Evolutionary conservation across 2,888 invertebrate species (phyloP).

Genomic region (Oxystoma pomonae): DNA sequence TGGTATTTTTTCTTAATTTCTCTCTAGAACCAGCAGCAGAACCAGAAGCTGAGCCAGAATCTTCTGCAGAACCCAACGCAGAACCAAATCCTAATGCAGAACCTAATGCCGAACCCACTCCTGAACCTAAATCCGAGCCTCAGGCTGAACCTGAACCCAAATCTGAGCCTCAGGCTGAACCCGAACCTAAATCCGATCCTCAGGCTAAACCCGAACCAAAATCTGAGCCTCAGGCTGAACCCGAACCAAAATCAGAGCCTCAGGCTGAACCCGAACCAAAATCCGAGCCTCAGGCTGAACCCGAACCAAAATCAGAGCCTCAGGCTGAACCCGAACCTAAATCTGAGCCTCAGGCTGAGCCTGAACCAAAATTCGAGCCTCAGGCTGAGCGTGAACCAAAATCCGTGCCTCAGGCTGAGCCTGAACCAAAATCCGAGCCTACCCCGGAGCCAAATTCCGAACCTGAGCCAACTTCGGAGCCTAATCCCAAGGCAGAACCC

Average conservation of each 20-base stretch:
- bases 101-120: conserved; percentile 38
- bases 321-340: conserved; percentile 45
- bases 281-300: conserved; percentile 50
- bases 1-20: background rate
- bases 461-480: conserved; percentile 46
- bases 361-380: conserved; percentile 45
- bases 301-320: conserved; percentile 37
- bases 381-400: conserved; percentile 37
- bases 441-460: conserved; percentile 47
- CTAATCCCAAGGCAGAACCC: conserved; percentile 37
- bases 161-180: conserved; percentile 44
- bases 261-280: conserved; percentile 46
- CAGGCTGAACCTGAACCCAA: conserved; percentile 47
- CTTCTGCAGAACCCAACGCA: conserved; percentile 46
- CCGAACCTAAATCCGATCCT: conserved; percentile 45
- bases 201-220: conserved; percentile 37
- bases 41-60: conserved; percentile 47
- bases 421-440: conserved; percentile 48
- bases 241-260: conserved; percentile 46
- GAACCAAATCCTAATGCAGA: conserved; percentile 46
- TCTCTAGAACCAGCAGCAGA: background rate
- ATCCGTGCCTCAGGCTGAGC: conserved; percentile 38
- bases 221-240: conserved; percentile 37
- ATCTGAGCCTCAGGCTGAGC: conserved; percentile 44
- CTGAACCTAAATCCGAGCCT: conserved; percentile 36